Base-by-base conservation (phyloP, 1,140 invertebrate genomes). In the Eumeta japonica region DNA sequence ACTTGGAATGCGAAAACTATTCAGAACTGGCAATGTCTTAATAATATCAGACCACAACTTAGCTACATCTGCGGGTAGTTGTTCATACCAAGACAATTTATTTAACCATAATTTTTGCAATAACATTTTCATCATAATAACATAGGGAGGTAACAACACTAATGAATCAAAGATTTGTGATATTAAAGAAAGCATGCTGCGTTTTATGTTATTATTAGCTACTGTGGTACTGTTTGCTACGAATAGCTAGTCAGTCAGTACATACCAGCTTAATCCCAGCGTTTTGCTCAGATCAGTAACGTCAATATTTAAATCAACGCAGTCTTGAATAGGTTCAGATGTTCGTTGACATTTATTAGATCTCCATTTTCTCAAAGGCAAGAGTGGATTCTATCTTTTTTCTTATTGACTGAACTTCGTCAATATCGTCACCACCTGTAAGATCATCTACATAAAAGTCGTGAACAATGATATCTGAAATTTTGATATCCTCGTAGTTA, bases 371-470 rank as follows among this genome's bases (percentile, higher is more conserved):
- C n/a, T n/a, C n/a, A n/a, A n/a, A n/a, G n/a, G n/a, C n/a, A n/a
- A n/a, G n/a, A n/a, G n/a, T n/a, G n/a, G n/a, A n/a, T n/a, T n/a
- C n/a, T n/a, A n/a, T n/a, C n/a, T 39, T 60, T 39, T 10, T 49
- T n/a, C n/a, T n/a, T n/a, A n/a, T n/a, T n/a, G n/a, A n/a, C n/a
- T n/a, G n/a, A n/a, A n/a, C n/a, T n/a, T n/a, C n/a, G n/a, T n/a
- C n/a, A n/a, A n/a, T n/a, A n/a, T n/a, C n/a, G n/a, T n/a, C n/a
- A n/a, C n/a, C 55, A n/a, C 73, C 70, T 0, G 50, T 52, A 0
- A 77, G 20, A 43, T 80, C 73, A 39, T 80, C 76, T 1, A 78
- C 61, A 42, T 76, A 79, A 37, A 74, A 71, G 48, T 71, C 59
- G n/a, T 42, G 43, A 12, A 36, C 12, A 7, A 70, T 58, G 10